phyloP scores from a whole-genome alignment of 2,113 vertebrate genomes.

The Protobothrops flavoviridis region DNA sequence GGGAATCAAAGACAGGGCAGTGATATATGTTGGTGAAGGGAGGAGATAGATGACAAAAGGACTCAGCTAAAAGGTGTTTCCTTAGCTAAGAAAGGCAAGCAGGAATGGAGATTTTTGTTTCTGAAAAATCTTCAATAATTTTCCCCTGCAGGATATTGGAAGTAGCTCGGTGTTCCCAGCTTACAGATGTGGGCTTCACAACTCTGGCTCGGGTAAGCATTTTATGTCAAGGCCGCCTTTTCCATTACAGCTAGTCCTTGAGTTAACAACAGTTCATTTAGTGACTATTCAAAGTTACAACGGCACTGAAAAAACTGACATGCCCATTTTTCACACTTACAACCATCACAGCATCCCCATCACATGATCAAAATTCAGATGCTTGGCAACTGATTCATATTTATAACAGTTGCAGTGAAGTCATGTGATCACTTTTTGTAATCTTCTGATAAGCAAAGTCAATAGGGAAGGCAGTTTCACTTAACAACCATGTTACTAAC shows the following conservation, averaged over 20 bases:
- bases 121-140: neutral
- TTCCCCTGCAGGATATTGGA: conserved; percentile 88
- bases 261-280: neutral
- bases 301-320: neutral
- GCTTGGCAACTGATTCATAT: neutral
- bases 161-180: conserved; percentile 95
- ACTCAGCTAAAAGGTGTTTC: neutral
- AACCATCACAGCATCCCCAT: neutral
- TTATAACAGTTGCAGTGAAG: neutral
- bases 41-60: neutral
- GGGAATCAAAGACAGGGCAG: neutral
- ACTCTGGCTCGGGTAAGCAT: conserved; percentile 91
- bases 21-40: neutral
- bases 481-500: neutral
- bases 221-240: neutral
- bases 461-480: neutral
- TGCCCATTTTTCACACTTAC: neutral
- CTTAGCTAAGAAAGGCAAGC: neutral
- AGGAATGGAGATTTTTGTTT: neutral
- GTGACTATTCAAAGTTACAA: neutral
- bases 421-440: neutral
- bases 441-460: neutral
- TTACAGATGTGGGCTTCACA: conserved; percentile 96
- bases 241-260: neutral
- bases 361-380: neutral